A percentile compares a stretch with the other conserved stretches of the same genome.
Conservation (phyloP, 1,140 invertebrate genomes). For the Penaeus japonicus region DNA sequence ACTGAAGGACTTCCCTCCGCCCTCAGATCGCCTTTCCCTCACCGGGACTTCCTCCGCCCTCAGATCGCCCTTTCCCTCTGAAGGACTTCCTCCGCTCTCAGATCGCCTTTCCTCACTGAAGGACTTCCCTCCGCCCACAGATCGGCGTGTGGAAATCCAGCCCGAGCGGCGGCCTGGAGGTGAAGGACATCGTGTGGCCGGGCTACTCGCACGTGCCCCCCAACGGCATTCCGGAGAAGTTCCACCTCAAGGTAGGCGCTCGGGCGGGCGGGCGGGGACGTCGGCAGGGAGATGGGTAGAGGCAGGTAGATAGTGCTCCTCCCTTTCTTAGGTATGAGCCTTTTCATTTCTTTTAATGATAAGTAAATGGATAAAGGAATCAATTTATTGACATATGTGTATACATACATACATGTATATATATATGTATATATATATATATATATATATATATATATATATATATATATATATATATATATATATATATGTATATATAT, state of each 20-base stretch:
- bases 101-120: no score
- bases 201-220: slow-evolving; percentile 94
- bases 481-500: not conserved
- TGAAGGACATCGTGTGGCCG: slow-evolving; percentile 98
- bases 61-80: slow-evolving; percentile 67
- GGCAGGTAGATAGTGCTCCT: not conserved
- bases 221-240: slow-evolving; percentile 95
- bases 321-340: no score
- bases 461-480: slow-evolving; percentile 8
- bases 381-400: not conserved
- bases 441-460: not conserved
- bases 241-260: slow-evolving; percentile 94
- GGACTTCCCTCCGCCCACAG: no score
- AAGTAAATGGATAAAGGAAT: not conserved
- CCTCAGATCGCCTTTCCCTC: not conserved
- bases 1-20: not conserved
- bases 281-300: not conserved
- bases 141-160: slow-evolving; percentile 89
- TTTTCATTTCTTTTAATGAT: not conserved
- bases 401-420: not conserved
- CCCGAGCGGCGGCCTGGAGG: slow-evolving; percentile 84
- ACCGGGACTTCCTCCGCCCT: not conserved
- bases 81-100: not conserved
- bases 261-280: slow-evolving; percentile 64
- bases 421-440: slow-evolving; percentile 10